Percentiles rank a stretch among this genome's conserved stretches.
Evolutionary conservation across 2,888 invertebrate genomes (phyloP).

Genomic region (Galerucella nymphaeae): DNA sequence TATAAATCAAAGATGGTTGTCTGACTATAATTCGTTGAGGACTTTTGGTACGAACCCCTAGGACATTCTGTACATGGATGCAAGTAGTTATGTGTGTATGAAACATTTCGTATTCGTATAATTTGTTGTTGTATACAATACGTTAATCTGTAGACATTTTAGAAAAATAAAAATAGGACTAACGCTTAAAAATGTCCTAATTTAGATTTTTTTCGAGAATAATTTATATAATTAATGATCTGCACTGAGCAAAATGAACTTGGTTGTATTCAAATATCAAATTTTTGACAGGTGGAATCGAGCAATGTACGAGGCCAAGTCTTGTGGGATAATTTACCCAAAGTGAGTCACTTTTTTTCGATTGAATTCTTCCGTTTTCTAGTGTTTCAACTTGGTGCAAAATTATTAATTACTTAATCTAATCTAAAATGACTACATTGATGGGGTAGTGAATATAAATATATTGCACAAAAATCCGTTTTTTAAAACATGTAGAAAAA

Average conservation of each 20-base stretch:
- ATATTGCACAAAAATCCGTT: slow-evolving; percentile 11
- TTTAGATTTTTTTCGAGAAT: neutral
- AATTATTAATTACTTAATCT: neutral
- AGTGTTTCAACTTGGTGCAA: neutral
- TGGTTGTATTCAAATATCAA: neutral
- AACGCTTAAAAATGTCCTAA: neutral
- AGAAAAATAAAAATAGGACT: slow-evolving; percentile 23
- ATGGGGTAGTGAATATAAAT: neutral
- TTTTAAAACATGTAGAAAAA: slow-evolving; percentile 11
- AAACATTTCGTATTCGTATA: slow-evolving; percentile 26
- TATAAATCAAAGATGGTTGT: no score
- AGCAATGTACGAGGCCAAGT: no score
- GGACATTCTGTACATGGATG: no score
- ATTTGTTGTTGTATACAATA: slow-evolving; percentile 43
- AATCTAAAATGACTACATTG: slow-evolving; percentile 14
- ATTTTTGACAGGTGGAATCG: no score
- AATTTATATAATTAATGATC: neutral
- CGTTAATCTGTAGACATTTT: slow-evolving; percentile 31
- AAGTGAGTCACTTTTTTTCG: no score
- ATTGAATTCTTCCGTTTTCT: no score
- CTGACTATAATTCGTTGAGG: no score
- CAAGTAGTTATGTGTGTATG: neutral
- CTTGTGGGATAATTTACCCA: no score
- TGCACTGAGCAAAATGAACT: neutral
- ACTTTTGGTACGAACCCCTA: no score